phyloP scores from a whole-genome alignment of 2,797 vertebrate species.

The Labroides dimidiatus region DNA sequence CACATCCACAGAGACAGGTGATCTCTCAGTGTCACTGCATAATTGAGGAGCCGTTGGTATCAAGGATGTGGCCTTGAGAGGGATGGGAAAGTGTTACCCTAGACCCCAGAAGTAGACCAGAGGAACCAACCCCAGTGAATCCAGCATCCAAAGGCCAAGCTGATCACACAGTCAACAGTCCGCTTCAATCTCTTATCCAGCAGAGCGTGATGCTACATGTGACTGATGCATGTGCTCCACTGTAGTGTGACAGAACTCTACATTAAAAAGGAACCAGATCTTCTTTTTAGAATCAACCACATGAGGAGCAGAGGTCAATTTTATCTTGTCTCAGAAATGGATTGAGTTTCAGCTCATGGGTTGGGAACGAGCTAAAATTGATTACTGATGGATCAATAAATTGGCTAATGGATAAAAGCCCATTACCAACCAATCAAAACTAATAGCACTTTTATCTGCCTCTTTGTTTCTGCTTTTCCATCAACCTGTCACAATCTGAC shows the following conservation, averaged over 20 bases:
- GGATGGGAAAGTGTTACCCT: slow-evolving; percentile 78
- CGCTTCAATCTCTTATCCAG: slow-evolving; percentile 15
- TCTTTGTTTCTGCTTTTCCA: slow-evolving; percentile 59
- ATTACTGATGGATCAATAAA: slow-evolving; percentile 74
- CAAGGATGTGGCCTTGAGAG: slow-evolving; percentile 72
- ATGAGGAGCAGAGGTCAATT: slow-evolving; percentile 38
- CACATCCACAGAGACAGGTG: slow-evolving; percentile 66
- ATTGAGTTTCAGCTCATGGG: slow-evolving; percentile 67
- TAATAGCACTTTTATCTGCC: slow-evolving; percentile 68
- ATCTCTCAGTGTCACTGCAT: slow-evolving; percentile 78
- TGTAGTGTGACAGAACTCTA: slow-evolving; percentile 35
- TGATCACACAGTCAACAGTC: slow-evolving; percentile 6
- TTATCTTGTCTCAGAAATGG: slow-evolving; percentile 53
- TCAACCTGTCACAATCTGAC: slow-evolving; percentile 32
- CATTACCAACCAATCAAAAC: slow-evolving; percentile 69
- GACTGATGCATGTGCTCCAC: slow-evolving; percentile 35
- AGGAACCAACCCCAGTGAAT: slow-evolving; percentile 40
- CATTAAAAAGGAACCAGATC: slow-evolving; percentile 38
- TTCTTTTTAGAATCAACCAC: slow-evolving; percentile 19
- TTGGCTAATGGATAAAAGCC: slow-evolving; percentile 65
- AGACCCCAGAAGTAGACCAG: slow-evolving; percentile 51
- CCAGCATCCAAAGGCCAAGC: slow-evolving; percentile 38
- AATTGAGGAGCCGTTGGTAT: slow-evolving; percentile 80
- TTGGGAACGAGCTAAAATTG: slow-evolving; percentile 60
- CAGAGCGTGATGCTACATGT: slow-evolving; percentile 26